phyloP scores from a whole-genome alignment of 2,113 vertebrate species.

The Echinops telfairi region DNA sequence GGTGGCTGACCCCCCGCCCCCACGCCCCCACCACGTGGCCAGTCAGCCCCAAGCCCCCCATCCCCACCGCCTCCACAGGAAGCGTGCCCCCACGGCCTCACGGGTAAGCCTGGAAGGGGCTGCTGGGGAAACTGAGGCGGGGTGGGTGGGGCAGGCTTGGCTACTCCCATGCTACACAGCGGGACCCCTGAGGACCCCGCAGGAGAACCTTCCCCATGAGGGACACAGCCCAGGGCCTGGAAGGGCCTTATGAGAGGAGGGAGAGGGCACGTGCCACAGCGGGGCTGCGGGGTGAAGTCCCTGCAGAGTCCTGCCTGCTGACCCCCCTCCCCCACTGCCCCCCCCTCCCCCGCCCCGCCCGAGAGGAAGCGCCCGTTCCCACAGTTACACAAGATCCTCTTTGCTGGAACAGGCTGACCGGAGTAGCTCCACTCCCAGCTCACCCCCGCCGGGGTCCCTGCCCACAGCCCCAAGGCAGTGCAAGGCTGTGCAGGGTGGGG shows the following conservation, averaged over 20 bases:
- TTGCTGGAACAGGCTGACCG: not conserved
- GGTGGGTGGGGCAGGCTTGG: fast-evolving
- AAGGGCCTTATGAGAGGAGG: not conserved
- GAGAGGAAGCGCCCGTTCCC: constrained; percentile 51
- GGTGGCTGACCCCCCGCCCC: not conserved
- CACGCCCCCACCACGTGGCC: not conserved
- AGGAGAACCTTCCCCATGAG: too few relatives aligned
- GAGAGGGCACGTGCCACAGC: not conserved
- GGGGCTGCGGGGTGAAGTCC: not conserved
- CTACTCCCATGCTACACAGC: not conserved
- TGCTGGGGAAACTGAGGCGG: not conserved
- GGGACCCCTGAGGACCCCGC: too few relatives aligned
- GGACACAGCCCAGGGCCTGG: not conserved
- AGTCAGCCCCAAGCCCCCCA: not conserved
- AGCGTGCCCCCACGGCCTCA: not conserved
- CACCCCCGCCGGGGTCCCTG: fast-evolving
- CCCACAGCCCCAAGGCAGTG: too few relatives aligned
- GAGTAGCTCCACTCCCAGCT: not conserved
- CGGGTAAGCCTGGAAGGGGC: not conserved
- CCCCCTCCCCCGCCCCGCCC: fast-evolving
- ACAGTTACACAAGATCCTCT: constrained; percentile 60
- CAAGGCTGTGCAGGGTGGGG: too few relatives aligned
- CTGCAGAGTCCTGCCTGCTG: too few relatives aligned
- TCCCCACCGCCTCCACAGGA: not conserved
- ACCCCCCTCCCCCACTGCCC: not conserved